These are phyloP conservation scores for Camponotus vicinus DNA, from an alignment of 1,140 invertebrate genomes.

Conservation along the genomic window DNA sequence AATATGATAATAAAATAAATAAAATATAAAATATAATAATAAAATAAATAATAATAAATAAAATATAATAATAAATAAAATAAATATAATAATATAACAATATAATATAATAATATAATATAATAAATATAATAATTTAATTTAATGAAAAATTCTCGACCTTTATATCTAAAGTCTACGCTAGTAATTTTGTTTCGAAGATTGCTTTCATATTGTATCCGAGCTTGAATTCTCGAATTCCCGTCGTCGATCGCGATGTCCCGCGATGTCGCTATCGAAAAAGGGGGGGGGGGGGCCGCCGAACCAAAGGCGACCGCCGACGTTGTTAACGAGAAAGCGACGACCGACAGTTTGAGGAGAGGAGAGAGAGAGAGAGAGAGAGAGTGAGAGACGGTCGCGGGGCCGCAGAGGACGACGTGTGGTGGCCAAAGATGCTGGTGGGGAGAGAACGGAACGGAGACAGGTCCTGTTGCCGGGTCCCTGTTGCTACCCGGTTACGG, in stretches of 20 bases:
- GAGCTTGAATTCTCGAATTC: conserved; percentile 20
- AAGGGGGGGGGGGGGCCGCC: neutral
- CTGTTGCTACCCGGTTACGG: conserved; percentile 81
- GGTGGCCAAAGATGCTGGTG: conserved; percentile 43
- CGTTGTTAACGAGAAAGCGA: conserved; percentile 74
- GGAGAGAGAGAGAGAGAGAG: conserved; percentile 55
- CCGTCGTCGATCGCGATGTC: neutral
- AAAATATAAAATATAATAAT: too few relatives aligned
- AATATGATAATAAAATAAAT: too few relatives aligned
- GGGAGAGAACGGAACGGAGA: conserved; percentile 65
- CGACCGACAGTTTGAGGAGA: conserved; percentile 27
- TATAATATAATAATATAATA: too few relatives aligned
- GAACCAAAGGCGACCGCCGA: conserved; percentile 41
- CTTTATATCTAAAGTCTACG: neutral
- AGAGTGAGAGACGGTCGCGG: conserved; percentile 21
- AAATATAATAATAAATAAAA: too few relatives aligned
- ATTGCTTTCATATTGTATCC: neutral
- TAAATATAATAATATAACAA: too few relatives aligned
- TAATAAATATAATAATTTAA: conserved; percentile 9
- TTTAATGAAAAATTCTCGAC: neutral
- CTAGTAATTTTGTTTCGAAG: neutral
- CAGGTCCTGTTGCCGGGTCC: conserved; percentile 74
- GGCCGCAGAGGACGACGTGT: conserved; percentile 55
- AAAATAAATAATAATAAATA: too few relatives aligned
- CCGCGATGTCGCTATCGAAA: conserved; percentile 24